Evolutionary conservation across 2,113 vertebrate genomes (phyloP).

Genomic region (Calypte anna): DNA sequence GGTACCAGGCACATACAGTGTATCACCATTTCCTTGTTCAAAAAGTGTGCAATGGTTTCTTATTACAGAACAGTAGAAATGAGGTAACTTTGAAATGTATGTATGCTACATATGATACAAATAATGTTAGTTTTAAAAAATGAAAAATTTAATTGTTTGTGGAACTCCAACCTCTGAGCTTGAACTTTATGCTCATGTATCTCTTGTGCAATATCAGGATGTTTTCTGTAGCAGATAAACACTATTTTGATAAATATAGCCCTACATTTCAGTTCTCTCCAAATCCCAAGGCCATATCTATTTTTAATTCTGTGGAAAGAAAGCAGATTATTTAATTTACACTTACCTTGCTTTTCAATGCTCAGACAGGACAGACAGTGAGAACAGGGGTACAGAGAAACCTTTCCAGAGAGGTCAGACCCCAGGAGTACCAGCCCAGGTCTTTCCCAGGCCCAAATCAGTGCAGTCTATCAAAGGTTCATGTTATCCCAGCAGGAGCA

Average conservation of each 20-base stretch:
- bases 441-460: not conserved
- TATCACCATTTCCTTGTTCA: not conserved
- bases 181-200: accelerated
- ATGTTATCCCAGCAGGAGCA: not conserved
- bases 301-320: not conserved
- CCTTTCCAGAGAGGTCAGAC: not conserved
- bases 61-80: not conserved
- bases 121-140: not conserved
- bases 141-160: not conserved
- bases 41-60: accelerated
- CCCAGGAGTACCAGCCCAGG: accelerated
- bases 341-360: not conserved
- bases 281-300: not conserved
- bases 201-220: not conserved
- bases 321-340: not conserved
- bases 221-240: not conserved
- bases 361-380: accelerated
- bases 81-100: not conserved
- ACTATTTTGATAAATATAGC: not conserved
- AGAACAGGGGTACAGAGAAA: accelerated
- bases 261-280: not conserved
- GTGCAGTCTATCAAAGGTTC: no score
- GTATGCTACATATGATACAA: not conserved
- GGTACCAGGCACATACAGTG: not conserved
- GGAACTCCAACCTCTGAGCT: not conserved